phyloP scores from a whole-genome alignment of 2,888 invertebrate species.

The Acheta domesticus region DNA sequence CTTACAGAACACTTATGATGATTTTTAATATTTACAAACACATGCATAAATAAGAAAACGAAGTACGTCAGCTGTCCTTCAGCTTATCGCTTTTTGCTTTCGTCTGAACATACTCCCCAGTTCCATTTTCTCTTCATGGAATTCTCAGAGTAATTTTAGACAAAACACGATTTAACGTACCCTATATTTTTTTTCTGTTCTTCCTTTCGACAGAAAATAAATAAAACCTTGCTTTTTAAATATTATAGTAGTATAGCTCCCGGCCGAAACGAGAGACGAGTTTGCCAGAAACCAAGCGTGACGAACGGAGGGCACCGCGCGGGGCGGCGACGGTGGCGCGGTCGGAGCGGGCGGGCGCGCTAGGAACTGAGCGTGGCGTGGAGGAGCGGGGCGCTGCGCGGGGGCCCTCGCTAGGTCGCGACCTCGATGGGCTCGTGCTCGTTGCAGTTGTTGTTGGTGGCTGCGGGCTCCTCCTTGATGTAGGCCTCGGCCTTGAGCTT shows the following conservation, averaged over 20 bases:
- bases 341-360: background rate
- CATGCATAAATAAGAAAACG: background rate
- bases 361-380: background rate
- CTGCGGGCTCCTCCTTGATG: conserved; percentile 52
- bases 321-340: background rate
- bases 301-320: no score
- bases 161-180: no score
- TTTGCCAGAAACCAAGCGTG: no score
- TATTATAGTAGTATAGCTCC: no score
- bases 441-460: conserved; percentile 55
- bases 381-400: background rate
- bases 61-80: background rate
- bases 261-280: no score
- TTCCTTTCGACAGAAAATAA: background rate
- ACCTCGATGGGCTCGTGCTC: conserved; percentile 57
- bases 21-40: background rate
- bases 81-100: no score
- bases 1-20: no score
- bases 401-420: conserved; percentile 52
- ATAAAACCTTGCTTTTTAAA: no score
- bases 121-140: no score
- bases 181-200: background rate
- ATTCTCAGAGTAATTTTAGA: no score
- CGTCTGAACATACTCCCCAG: no score
- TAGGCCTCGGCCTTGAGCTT: conserved; percentile 37